phyloP scores from a whole-genome alignment of 1,140 invertebrate species.

The Pteromalus puparum region DNA sequence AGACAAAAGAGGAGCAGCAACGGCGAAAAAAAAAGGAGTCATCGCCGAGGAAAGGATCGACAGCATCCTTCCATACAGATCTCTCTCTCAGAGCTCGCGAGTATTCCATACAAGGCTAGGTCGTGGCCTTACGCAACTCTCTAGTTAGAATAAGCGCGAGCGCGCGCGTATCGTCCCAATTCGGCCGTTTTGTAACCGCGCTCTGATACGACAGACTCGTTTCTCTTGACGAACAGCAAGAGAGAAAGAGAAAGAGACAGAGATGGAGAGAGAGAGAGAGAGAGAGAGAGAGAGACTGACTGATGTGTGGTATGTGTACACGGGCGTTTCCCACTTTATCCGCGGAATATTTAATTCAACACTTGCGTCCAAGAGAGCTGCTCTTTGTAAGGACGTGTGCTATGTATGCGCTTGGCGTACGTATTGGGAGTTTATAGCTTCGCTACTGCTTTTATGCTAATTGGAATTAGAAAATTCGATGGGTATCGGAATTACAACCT shows the following conservation, averaged over 20 bases:
- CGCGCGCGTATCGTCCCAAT: slow-evolving; percentile 17
- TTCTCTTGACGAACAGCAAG: neutral
- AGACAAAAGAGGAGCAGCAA: neutral
- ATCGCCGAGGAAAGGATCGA: neutral
- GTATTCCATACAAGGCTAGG: slow-evolving; percentile 2
- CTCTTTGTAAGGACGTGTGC: neutral
- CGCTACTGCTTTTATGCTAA: too few species aligned
- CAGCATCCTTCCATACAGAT: neutral
- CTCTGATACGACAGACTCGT: neutral
- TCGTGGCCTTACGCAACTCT: slow-evolving; percentile 9
- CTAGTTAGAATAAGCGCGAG: neutral
- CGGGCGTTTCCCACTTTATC: neutral
- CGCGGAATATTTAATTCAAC: neutral
- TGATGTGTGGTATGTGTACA: neutral
- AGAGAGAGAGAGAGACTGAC: too few species aligned
- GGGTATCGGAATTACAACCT: too few species aligned
- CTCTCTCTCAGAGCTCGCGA: neutral
- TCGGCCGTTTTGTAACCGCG: slow-evolving; percentile 21
- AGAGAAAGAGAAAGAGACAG: neutral
- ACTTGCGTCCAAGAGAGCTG: neutral
- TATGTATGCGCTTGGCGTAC: too few species aligned
- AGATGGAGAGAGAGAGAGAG: too few species aligned
- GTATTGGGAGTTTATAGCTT: too few species aligned
- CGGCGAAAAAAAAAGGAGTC: neutral
- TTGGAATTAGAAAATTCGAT: too few species aligned